Base-by-base conservation (phyloP, 2,113 vertebrate genomes). In the Hemichromis elongatus region DNA sequence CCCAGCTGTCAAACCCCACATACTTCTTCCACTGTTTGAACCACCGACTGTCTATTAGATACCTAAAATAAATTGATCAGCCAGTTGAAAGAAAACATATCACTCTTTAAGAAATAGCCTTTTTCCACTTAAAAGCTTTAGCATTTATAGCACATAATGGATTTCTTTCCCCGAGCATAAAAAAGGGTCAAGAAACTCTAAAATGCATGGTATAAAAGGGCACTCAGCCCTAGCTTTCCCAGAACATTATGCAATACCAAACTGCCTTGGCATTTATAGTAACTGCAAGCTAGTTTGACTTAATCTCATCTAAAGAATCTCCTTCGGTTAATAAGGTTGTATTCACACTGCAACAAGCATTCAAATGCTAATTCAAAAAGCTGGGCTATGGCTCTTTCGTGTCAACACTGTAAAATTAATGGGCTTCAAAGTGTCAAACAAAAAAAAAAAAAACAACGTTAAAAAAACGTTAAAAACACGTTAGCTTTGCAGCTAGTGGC, bases 11-110 rank as follows among this genome's bases (percentile, higher is more conserved):
- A 59, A 97, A 99, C 35, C 98, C 98, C 88, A 99, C 99, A 82
- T 98, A 99, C 80, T 99, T 99, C 96, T 99, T 99, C 99, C 99
- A 99, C 78, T 98, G 98, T 88, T 98, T 98, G 94, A 98, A 99
- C 98, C 99, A 99, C 47, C 97, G 96, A 77, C 97, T 98, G 94
- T 98, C 98, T 90, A 99, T 97, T 63, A 99, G 92, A 94, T 94
- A 96, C 95, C 96, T 96, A 89, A 45, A 86, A 80, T 50, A 78
- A 50, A 63, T 26, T 8, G 5, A 10, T 59, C 52, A 54, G 45
- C 30, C 26, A 56, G 37, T 80, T 63, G 61, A 79, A 30, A 8
- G 18, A 12, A 80, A 59, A 78, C 18, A 75, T 4, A 42, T 35
- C 3, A 2, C 12, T 55, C 12, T 9, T 28, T 19, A 14, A 35